Conservation (phyloP, 2,888 invertebrate species). For the Megamerina dolium region DNA sequence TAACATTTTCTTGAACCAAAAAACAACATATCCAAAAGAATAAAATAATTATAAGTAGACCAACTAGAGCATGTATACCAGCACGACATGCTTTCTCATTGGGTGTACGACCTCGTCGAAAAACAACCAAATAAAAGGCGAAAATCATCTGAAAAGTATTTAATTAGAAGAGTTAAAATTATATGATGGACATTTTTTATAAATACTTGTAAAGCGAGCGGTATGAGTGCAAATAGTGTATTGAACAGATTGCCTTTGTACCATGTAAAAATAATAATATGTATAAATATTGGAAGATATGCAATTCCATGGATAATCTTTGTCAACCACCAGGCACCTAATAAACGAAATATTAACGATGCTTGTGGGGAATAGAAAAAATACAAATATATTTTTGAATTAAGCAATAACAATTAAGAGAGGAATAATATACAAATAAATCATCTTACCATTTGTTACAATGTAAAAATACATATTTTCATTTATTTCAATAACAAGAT, state of each 20-base stretch:
- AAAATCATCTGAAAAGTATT: not conserved
- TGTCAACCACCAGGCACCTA: not conserved
- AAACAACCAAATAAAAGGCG: constrained; percentile 1
- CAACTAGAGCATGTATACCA: not conserved
- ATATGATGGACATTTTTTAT: too few species aligned
- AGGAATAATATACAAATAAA: not conserved
- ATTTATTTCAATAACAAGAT: too few species aligned
- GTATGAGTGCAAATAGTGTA: too few species aligned
- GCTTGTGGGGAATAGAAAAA: too few species aligned
- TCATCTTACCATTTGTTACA: not conserved
- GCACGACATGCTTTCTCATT: constrained; percentile 1
- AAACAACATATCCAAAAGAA: constrained; percentile 2
- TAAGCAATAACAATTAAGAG: not conserved
- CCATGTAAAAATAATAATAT: not conserved
- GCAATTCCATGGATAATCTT: too few species aligned
- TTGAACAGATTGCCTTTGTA: not conserved
- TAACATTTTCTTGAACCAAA: not conserved
- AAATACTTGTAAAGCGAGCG: too few species aligned
- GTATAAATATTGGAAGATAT: not conserved
- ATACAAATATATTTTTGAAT: too few species aligned
- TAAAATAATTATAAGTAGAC: not conserved
- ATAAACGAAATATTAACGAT: not conserved
- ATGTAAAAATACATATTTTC: too few species aligned
- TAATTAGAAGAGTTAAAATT: too few species aligned
- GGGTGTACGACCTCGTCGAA: not conserved